Evolutionary conservation across 2,113 vertebrate species (phyloP), one percentile per base, ranked within the genome.

Genomic region (Ameiurus melas): DNA sequence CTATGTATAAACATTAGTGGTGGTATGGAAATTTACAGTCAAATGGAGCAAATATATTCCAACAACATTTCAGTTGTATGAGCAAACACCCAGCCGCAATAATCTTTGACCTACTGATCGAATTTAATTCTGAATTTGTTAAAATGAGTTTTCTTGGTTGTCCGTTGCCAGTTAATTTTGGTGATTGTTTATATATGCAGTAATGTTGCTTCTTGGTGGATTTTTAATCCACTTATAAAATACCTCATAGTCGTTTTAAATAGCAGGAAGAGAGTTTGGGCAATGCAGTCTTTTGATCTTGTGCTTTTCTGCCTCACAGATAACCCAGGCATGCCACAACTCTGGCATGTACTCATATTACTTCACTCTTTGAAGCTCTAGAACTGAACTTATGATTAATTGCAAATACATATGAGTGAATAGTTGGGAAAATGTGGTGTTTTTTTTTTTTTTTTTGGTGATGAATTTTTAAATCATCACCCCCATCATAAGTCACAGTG

Each of bases 311-410:
- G 78, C 87, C 81, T 43, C 33, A 10, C 43, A 90, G 89, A 92
- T 86, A 91, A 84, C 88, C 87, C 89, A 79, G 47, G 16, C 71
- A 88, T 81, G 89, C 75, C 89, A 83, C 84, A 73, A 62, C 71
- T 36, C 81, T 91, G 87, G 90, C 90, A 87, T 78, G 39, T 33
- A 1, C 27, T 20, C 30, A 3, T 7, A 57, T 33, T 57, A 39
- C 53, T 53, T 80, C 33, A n/a, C 43, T 88, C 83, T 80, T 66
- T 77, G 78, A 89, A 62, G 88, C 39, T 83, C 58, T 39, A 68
- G 88, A 88, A 89, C 84, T 89, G 77, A 88, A 90, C 87, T 91
- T 55, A 79, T 91, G 84, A 83, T 85, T 86, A 85, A 88, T 89
- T 90, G 85, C 88, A 89, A 89, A 91, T 89, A 84, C 71, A 89